Conservation (phyloP, 2,888 invertebrate species). For the Sicus ferrugineus region DNA sequence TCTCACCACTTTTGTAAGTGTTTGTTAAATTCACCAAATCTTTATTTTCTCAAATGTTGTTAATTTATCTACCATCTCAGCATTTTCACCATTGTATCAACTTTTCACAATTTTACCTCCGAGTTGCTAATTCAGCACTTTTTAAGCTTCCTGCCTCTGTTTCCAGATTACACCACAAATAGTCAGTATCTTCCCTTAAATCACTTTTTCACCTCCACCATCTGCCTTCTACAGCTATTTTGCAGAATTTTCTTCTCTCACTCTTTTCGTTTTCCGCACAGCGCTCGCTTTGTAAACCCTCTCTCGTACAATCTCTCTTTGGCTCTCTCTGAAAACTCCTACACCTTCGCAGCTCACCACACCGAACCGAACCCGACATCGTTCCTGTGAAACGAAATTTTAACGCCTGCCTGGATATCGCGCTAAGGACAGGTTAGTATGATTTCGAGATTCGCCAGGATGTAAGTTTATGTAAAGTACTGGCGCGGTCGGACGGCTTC, state of each 20-base stretch:
- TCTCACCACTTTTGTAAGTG: neutral
- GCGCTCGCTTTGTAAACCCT: no score
- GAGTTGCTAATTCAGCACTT: conserved; percentile 2
- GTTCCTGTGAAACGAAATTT: conserved; percentile 29
- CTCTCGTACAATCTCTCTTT: neutral
- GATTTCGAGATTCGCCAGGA: conserved; percentile 65
- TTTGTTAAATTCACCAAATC: no score
- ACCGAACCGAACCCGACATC: conserved; percentile 31
- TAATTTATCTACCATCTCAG: neutral
- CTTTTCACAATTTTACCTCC: conserved; percentile 33
- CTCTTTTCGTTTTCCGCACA: conserved; percentile 12
- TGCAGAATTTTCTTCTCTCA: neutral
- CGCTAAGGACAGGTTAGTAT: conserved; percentile 63
- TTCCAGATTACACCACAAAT: conserved; percentile 2
- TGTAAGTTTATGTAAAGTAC: conserved; percentile 59
- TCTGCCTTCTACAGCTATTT: neutral
- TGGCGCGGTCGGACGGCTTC: conserved; percentile 39
- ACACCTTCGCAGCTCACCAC: conserved; percentile 19
- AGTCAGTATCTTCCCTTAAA: neutral
- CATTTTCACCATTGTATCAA: conserved; percentile 25
- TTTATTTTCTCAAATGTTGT: no score
- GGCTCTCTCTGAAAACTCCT: neutral
- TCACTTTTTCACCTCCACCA: neutral
- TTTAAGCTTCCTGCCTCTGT: neutral
- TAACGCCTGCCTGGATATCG: conserved; percentile 53